Percentiles rank a stretch among this genome's conserved stretches.
Conservation (phyloP, 2,797 vertebrate genomes). For the Ctenopoma multispine region DNA sequence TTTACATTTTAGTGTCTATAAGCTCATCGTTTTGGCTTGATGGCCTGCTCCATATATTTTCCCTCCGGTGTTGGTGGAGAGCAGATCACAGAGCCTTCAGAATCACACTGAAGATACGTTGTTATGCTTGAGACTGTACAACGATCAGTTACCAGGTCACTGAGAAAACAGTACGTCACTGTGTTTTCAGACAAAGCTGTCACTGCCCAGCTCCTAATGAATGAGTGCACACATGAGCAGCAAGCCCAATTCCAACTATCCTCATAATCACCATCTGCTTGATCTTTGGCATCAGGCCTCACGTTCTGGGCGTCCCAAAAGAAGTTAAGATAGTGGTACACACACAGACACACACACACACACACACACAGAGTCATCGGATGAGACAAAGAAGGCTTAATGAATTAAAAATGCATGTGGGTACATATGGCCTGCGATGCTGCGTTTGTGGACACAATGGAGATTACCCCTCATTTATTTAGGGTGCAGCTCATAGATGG, state of each 20-base stretch:
- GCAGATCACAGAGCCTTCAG: too few species aligned
- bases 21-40: too few species aligned
- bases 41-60: too few species aligned
- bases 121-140: not conserved
- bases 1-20: too few species aligned
- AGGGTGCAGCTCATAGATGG: conserved; percentile 62
- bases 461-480: conserved; percentile 82
- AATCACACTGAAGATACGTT: too few species aligned
- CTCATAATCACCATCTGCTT: conserved; percentile 78
- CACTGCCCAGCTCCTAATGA: conserved; percentile 33
- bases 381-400: conserved; percentile 73
- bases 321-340: conserved; percentile 18
- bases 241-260: conserved; percentile 44
- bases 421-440: conserved; percentile 71
- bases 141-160: not conserved
- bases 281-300: conserved; percentile 72
- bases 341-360: conserved; percentile 20
- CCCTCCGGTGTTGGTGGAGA: too few species aligned
- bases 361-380: conserved; percentile 33
- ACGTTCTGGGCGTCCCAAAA: conserved; percentile 26
- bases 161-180: not conserved
- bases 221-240: conserved; percentile 24
- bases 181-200: conserved; percentile 43
- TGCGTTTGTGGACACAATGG: conserved; percentile 66
- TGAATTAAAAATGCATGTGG: conserved; percentile 68